Percentiles rank a stretch among this genome's conserved stretches.
Conservation (phyloP, 1,140 invertebrate genomes). For the Scaptodrosophila lebanonensis region DNA sequence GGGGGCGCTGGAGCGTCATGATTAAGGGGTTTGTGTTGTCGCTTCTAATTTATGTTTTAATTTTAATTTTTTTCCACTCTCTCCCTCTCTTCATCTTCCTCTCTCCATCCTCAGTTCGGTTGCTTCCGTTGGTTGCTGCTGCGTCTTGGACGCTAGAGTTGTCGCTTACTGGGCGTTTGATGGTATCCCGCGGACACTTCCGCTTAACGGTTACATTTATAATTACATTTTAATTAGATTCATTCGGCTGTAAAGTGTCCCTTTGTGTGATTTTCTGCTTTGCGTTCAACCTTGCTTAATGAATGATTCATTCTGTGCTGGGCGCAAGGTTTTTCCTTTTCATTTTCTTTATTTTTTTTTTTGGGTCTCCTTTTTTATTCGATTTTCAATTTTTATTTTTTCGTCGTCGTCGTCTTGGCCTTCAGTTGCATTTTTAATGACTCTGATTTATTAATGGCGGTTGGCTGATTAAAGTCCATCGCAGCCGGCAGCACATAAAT, state of each 20-base stretch:
- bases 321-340: slow-evolving; percentile 9
- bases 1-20: slow-evolving; percentile 60
- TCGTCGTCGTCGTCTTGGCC: slow-evolving; percentile 42
- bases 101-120: too few species aligned
- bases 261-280: slow-evolving; percentile 61
- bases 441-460: slow-evolving; percentile 77
- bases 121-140: slow-evolving; percentile 1
- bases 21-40: slow-evolving; percentile 71
- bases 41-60: slow-evolving; percentile 60
- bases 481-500: not conserved
- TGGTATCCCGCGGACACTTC: slow-evolving; percentile 76
- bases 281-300: slow-evolving; percentile 52
- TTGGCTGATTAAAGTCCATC: slow-evolving; percentile 61
- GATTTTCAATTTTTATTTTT: slow-evolving; percentile 33
- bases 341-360: slow-evolving; percentile 1
- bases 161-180: slow-evolving; percentile 22
- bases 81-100: slow-evolving; percentile 23
- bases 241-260: slow-evolving; percentile 77
- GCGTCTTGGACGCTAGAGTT: slow-evolving; percentile 4
- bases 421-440: slow-evolving; percentile 76
- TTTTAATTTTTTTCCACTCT: slow-evolving; percentile 62
- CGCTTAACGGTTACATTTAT: slow-evolving; percentile 77
- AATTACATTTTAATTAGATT: slow-evolving; percentile 77
- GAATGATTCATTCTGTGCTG: slow-evolving; percentile 43
- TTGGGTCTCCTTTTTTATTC: slow-evolving; percentile 26